These are phyloP conservation scores for Lycocerus yunnanus DNA, from an alignment of 2,888 invertebrate species.

Conservation along the genomic window DNA sequence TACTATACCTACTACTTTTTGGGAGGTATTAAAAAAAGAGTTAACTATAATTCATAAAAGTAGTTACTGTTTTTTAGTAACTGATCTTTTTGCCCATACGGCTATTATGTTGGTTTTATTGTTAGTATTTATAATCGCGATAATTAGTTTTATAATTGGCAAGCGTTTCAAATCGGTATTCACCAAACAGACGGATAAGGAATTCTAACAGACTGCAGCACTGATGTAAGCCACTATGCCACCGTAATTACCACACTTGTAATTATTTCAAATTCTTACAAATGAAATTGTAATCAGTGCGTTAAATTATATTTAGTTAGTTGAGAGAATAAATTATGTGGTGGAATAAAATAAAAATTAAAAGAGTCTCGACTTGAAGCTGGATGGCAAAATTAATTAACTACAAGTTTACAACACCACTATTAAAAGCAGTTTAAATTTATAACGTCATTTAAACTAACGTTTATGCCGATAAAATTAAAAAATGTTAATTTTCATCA, in stretches of 20 bases:
- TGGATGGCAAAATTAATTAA: neutral
- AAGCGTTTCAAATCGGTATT: neutral
- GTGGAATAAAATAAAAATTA: neutral
- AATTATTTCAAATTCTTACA: neutral
- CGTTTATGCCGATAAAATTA: neutral
- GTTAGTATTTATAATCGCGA: neutral
- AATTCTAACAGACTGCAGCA: neutral
- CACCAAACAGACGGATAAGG: neutral
- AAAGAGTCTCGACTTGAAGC: neutral
- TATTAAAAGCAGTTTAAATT: neutral
- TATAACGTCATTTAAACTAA: neutral
- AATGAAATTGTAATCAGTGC: neutral
- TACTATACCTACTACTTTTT: neutral
- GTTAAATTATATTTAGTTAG: neutral
- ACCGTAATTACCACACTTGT: neutral
- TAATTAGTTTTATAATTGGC: neutral
- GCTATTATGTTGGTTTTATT: neutral
- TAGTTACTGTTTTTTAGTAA: neutral
- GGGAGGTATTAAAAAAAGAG: neutral
- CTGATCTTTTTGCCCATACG: neutral
- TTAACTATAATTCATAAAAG: neutral
- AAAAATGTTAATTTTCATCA: neutral
- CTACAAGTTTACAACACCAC: neutral
- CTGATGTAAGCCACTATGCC: neutral
- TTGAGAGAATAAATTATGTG: neutral